These are phyloP conservation scores for Sebastes taczanowskii DNA, from an alignment of 2,797 vertebrate species.

Conservation along the genomic window DNA sequence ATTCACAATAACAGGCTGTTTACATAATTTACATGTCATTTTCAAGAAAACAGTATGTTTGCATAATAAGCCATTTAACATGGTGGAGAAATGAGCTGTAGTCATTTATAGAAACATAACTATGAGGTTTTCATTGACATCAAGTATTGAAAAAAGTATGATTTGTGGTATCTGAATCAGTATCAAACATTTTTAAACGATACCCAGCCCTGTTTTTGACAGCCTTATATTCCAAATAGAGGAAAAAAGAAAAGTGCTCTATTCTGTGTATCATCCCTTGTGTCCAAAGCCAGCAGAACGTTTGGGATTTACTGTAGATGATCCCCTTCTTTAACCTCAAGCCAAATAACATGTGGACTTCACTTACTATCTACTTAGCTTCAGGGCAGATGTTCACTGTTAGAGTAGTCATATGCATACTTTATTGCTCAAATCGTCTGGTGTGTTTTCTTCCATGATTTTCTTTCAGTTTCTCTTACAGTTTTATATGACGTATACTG, in stretches of 20 bases:
- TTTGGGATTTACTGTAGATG: background rate
- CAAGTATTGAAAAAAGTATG: no score
- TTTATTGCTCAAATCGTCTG: background rate
- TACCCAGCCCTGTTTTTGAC: no score
- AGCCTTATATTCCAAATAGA: no score
- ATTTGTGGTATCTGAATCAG: no score
- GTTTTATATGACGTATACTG: background rate
- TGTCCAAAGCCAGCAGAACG: background rate
- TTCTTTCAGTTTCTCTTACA: background rate
- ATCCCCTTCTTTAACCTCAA: background rate
- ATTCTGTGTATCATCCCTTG: no score
- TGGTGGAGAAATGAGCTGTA: no score
- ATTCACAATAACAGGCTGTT: background rate
- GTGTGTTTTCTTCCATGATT: background rate
- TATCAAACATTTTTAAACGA: no score
- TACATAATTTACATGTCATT: background rate
- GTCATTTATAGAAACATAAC: no score
- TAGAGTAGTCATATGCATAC: background rate
- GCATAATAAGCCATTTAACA: no score
- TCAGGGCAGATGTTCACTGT: background rate
- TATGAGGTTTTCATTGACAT: no score
- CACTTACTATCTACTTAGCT: background rate
- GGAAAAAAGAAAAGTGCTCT: no score
- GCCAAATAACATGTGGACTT: background rate
- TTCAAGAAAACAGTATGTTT: no score